Conservation (phyloP, 92 coral and sea anemone species). For the Palythoa caribaeorum region DNA sequence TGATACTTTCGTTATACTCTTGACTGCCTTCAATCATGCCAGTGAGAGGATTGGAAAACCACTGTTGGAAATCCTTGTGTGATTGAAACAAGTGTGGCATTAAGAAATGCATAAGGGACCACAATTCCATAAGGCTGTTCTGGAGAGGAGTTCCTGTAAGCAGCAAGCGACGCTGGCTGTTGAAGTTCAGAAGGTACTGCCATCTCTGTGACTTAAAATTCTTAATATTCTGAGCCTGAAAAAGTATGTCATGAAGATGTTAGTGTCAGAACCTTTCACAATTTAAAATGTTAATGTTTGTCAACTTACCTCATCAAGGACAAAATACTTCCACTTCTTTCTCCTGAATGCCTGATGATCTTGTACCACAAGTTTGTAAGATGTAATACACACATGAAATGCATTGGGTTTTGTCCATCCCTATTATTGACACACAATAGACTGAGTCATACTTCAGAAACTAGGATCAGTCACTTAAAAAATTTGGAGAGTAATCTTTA, state of each 20-base stretch:
- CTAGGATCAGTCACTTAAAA: not conserved
- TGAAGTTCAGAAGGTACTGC: conserved; percentile 97
- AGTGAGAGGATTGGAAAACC: conserved; percentile 98
- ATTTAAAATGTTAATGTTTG: not conserved
- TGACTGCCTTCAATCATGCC: conserved; percentile 99
- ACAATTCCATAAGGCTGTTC: conserved; percentile 98
- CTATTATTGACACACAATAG: conserved; percentile 47
- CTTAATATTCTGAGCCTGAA: conserved; percentile 98
- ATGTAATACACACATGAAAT: conserved; percentile 97
- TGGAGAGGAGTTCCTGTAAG: conserved; percentile 98
- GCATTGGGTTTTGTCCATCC: conserved; percentile 99
- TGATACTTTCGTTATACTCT: conserved; percentile 94
- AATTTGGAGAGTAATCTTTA: not conserved
- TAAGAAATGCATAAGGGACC: conserved; percentile 99
- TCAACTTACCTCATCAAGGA: conserved; percentile 88
- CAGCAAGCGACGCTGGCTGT: conserved; percentile 93
- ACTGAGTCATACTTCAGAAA: not conserved
- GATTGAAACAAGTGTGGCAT: conserved; percentile 99
- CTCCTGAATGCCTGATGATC: conserved; percentile 98
- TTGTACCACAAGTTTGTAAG: conserved; percentile 97
- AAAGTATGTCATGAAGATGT: not conserved
- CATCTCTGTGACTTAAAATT: conserved; percentile 99
- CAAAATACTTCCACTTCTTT: conserved; percentile 97
- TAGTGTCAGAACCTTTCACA: not conserved
- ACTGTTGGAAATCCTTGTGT: conserved; percentile 97